Evolutionary conservation across 2,113 vertebrate genomes (phyloP).

Genomic region (Rhinogobius similis): DNA sequence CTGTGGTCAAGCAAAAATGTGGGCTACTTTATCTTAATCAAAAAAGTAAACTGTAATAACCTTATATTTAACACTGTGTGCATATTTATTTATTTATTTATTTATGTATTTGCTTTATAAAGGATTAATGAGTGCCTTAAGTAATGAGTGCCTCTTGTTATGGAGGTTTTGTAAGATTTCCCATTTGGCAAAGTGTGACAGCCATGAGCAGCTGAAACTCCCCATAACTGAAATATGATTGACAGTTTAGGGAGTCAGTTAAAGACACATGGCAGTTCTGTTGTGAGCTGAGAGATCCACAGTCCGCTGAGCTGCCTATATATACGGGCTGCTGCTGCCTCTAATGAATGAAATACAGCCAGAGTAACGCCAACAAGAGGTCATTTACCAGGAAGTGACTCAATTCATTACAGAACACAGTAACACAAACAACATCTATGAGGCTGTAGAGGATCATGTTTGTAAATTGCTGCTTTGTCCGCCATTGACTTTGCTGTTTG

Average conservation of each 20-base stretch:
- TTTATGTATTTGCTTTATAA: background rate
- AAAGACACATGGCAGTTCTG: conserved; percentile 1
- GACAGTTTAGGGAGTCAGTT: conserved; percentile 2
- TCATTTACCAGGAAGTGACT: conserved; percentile 22
- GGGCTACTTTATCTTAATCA: no score
- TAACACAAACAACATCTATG: conserved; percentile 23
- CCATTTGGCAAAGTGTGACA: background rate
- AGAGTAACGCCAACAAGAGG: conserved; percentile 10
- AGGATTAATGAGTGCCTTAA: no score
- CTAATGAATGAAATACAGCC: conserved; percentile 20
- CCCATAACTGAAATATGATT: conserved; percentile 1
- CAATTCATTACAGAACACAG: conserved; percentile 14
- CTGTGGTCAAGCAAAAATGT: no score
- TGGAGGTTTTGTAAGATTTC: background rate
- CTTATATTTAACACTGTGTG: no score
- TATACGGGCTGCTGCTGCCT: conserved; percentile 4
- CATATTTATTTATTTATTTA: background rate
- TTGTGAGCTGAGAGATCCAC: conserved; percentile 7
- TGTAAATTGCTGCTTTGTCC: background rate
- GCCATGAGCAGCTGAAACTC: background rate
- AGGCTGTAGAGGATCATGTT: background rate
- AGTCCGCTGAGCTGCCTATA: conserved; percentile 3
- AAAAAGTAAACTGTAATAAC: no score
- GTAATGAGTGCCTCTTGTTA: background rate
- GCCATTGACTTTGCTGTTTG: conserved; percentile 44